Evolutionary conservation across 2,113 vertebrate genomes (phyloP).

Genomic region (Spizaetus ornatus): DNA sequence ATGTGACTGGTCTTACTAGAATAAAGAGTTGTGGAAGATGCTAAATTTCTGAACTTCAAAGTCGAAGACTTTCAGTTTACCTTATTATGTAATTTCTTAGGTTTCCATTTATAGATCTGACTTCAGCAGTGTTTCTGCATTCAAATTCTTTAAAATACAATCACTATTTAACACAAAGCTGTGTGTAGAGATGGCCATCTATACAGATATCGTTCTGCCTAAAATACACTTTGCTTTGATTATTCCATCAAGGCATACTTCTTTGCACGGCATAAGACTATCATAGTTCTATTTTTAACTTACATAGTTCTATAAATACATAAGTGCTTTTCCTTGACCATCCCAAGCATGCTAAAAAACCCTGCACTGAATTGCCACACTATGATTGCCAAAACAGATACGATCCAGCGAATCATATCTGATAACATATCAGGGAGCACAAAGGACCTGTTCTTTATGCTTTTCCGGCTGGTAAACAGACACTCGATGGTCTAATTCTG

Average conservation of each 20-base stretch:
- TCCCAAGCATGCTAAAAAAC: not conserved
- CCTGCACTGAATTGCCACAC: not conserved
- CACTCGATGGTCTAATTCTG: not conserved
- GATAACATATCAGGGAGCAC: slow-evolving; percentile 35
- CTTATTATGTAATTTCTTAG: not conserved
- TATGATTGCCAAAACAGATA: not conserved
- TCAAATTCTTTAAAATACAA: not conserved
- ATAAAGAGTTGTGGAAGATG: not conserved
- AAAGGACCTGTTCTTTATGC: not conserved
- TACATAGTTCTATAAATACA: not conserved
- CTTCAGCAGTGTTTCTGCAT: not conserved
- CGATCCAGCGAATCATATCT: not conserved
- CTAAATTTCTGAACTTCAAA: not conserved
- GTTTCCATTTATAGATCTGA: not conserved
- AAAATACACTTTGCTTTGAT: not conserved
- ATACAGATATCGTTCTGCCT: not conserved
- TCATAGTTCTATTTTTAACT: not conserved
- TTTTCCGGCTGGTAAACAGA: not conserved
- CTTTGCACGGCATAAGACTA: not conserved
- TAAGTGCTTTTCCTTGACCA: not conserved
- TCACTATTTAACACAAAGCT: not conserved
- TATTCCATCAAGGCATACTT: not conserved
- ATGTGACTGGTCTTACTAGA: not conserved
- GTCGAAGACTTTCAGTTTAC: not conserved
- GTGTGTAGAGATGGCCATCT: not conserved